A percentile compares a stretch with the other conserved stretches of the same genome.
Evolutionary conservation across 2,113 vertebrate species (phyloP).

Genomic region (Xiphias gladius): DNA sequence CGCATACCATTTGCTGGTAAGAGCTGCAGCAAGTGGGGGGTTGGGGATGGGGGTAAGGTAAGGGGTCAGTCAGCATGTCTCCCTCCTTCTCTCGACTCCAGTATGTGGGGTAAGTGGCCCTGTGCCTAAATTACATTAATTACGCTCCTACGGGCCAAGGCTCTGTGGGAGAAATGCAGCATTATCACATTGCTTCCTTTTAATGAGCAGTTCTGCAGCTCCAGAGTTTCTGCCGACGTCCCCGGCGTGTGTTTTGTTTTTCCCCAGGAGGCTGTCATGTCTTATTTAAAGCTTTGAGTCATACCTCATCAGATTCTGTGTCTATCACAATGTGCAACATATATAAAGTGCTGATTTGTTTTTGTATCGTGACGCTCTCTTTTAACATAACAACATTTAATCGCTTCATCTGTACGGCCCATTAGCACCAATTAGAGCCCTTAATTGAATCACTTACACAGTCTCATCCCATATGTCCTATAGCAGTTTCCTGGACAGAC

Average conservation of each 20-base stretch:
- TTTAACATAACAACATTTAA: neutral
- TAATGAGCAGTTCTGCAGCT: constrained; percentile 39
- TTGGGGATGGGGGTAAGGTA: neutral
- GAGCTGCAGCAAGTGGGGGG: neutral
- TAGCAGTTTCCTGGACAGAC: neutral
- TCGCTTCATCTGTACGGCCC: neutral
- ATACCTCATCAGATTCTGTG: constrained; percentile 1
- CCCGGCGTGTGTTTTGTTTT: constrained; percentile 19
- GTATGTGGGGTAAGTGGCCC: constrained; percentile 42
- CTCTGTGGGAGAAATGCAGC: constrained; percentile 33
- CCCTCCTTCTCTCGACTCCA: constrained; percentile 9
- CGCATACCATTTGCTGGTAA: neutral
- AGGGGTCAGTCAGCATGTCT: constrained; percentile 21
- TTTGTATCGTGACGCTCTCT: constrained; percentile 4
- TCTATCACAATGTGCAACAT: constrained; percentile 2
- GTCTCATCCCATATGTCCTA: neutral
- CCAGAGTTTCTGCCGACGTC: constrained; percentile 30
- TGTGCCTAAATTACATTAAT: constrained; percentile 30
- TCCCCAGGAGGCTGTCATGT: constrained; percentile 31
- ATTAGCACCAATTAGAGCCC: neutral
- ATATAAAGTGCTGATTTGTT: neutral
- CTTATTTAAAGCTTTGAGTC: constrained; percentile 39
- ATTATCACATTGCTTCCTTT: constrained; percentile 16
- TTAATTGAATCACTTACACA: neutral
- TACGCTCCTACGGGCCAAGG: neutral